phyloP scores from a whole-genome alignment of 2,113 vertebrate genomes.

The Gadus macrocephalus region DNA sequence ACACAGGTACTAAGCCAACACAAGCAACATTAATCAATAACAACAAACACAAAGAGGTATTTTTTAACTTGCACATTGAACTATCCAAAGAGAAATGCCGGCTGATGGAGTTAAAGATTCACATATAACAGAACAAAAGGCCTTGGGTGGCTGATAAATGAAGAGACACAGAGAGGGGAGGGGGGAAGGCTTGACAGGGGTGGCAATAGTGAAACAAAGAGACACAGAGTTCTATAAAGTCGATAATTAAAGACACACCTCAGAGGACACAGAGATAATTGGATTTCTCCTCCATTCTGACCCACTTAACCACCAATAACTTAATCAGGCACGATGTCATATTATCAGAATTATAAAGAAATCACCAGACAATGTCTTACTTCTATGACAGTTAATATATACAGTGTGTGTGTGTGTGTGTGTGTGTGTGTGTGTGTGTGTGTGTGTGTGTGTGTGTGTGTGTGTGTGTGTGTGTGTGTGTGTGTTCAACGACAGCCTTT shows the following conservation, averaged over 20 bases:
- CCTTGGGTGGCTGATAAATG: neutral
- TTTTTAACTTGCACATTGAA: too few species aligned
- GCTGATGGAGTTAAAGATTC: too few species aligned
- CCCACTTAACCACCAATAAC: conserved; percentile 63
- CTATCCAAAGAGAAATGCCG: too few species aligned
- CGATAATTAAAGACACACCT: conserved; percentile 68
- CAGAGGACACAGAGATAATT: conserved; percentile 58
- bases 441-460: too few species aligned
- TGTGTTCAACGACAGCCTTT: too few species aligned
- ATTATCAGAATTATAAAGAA: conserved; percentile 24
- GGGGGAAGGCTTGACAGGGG: conserved; percentile 12
- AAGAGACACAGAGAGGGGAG: conserved; percentile 19
- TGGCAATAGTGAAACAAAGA: conserved; percentile 17
- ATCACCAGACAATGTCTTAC: conserved; percentile 27
- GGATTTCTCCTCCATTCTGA: conserved; percentile 56
- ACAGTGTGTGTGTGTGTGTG: neutral
- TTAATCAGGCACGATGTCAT: conserved; percentile 50
- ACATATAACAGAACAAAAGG: too few species aligned
- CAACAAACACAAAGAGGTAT: too few species aligned
- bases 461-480: neutral
- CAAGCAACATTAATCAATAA: too few species aligned
- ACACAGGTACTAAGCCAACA: too few species aligned
- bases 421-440: conserved; percentile 1
- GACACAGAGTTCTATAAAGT: conserved; percentile 66
- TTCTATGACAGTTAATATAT: conserved; percentile 22